phyloP scores from a whole-genome alignment of 2,888 invertebrate genomes.

The Dolomedes plantarius region DNA sequence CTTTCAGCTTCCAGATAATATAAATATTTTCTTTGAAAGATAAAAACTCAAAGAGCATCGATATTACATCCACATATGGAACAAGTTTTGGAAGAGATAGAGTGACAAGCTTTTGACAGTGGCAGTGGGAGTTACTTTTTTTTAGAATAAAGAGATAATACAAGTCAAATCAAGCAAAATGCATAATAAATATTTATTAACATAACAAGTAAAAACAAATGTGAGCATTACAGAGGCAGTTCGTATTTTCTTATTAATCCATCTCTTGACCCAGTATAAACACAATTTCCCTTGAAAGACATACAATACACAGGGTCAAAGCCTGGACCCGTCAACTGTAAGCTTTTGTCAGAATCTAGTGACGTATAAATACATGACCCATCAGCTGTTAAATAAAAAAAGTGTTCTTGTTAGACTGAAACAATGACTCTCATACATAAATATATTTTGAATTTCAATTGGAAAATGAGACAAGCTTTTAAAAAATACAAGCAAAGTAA shows the following conservation, averaged over 20 bases:
- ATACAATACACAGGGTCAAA: constrained; percentile 84
- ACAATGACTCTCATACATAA: neutral
- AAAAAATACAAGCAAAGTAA: neutral
- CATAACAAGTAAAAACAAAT: neutral
- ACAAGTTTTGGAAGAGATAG: too few relatives aligned
- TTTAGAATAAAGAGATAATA: too few relatives aligned
- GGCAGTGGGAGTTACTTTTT: too few relatives aligned
- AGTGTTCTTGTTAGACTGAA: neutral
- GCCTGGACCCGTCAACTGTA: constrained; percentile 84
- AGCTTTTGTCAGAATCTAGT: constrained; percentile 77
- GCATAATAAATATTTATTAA: constrained; percentile 14
- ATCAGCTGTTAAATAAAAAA: constrained; percentile 77
- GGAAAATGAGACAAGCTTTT: too few relatives aligned
- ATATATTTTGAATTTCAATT: neutral
- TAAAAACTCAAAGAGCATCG: too few relatives aligned
- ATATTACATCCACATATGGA: too few relatives aligned
- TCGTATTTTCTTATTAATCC: constrained; percentile 81
- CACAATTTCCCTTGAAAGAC: constrained; percentile 80
- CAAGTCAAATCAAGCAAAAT: too few relatives aligned
- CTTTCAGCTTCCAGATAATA: too few relatives aligned
- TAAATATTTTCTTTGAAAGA: too few relatives aligned
- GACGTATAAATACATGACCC: constrained; percentile 81
- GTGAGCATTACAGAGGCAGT: constrained; percentile 6
- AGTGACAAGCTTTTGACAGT: too few relatives aligned
- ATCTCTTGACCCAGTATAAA: constrained; percentile 83